These are phyloP conservation scores for Microctenopoma lineatum DNA, from an alignment of 2,797 vertebrate genomes.

Conservation along the genomic window DNA sequence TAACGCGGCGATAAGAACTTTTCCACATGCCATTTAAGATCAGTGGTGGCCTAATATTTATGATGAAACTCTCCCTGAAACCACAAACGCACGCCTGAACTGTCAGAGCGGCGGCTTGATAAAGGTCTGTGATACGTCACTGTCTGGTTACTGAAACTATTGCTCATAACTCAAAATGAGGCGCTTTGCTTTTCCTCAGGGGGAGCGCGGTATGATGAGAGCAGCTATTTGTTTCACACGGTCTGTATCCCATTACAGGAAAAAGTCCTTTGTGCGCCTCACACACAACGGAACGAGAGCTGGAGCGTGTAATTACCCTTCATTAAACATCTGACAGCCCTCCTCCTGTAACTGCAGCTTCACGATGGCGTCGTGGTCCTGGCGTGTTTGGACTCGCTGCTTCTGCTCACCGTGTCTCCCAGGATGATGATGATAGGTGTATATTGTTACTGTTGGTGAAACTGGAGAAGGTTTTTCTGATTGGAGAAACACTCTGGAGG, in stretches of 20 bases:
- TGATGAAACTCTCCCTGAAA: conserved; percentile 24
- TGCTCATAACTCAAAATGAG: conserved; percentile 49
- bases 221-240: conserved; percentile 57
- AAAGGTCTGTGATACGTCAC: conserved; percentile 44
- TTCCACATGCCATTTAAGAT: not conserved
- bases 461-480: no score
- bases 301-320: conserved; percentile 55
- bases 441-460: no score
- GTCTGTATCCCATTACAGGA: conserved; percentile 37
- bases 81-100: conserved; percentile 8
- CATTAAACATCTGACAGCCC: conserved; percentile 44
- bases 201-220: conserved; percentile 31
- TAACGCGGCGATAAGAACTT: not conserved
- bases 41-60: not conserved
- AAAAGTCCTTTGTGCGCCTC: conserved; percentile 31
- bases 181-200: conserved; percentile 6
- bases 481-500: no score
- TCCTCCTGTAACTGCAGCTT: conserved; percentile 35
- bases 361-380: conserved; percentile 17
- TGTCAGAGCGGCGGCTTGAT: conserved; percentile 21
- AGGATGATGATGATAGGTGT: no score
- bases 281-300: conserved; percentile 35
- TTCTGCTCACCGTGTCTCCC: not conserved
- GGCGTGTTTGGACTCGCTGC: not conserved
- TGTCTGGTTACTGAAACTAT: conserved; percentile 42